Percentiles rank a stretch among this genome's conserved stretches.
phyloP scores from a whole-genome alignment of 2,797 vertebrate genomes.

The Hyperoplus immaculatus region DNA sequence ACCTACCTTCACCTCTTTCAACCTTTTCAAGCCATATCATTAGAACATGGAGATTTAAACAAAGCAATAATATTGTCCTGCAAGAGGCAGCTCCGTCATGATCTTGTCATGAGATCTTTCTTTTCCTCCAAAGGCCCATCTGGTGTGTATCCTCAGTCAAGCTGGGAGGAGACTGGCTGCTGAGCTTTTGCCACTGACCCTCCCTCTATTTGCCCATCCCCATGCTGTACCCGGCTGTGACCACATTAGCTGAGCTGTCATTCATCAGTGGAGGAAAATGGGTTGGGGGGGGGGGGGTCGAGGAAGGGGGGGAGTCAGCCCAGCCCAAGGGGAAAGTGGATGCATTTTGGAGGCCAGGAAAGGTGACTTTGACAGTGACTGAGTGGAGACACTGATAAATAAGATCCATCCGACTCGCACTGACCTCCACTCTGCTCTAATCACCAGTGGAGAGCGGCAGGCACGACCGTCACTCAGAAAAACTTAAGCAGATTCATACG shows the following conservation, averaged over 20 bases:
- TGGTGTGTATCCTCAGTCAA: constrained; percentile 73
- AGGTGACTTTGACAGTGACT: constrained; percentile 77
- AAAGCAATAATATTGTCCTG: constrained; percentile 24
- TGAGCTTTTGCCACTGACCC: constrained; percentile 65
- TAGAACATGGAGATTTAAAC: constrained; percentile 19
- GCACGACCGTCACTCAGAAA: constrained; percentile 49
- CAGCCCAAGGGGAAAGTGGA: constrained; percentile 16
- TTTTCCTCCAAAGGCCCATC: constrained; percentile 70
- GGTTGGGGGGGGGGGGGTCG: not conserved
- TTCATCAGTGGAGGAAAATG: constrained; percentile 53
- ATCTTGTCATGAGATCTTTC: constrained; percentile 46
- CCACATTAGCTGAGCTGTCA: constrained; percentile 75
- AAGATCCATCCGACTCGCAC: constrained; percentile 56
- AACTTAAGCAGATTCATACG: constrained; percentile 14
- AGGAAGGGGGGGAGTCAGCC: constrained; percentile 23
- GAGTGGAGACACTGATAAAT: constrained; percentile 71
- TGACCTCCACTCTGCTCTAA: constrained; percentile 61
- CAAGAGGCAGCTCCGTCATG: constrained; percentile 35
- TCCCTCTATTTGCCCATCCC: constrained; percentile 50
- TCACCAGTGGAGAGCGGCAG: constrained; percentile 51
- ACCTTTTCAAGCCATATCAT: constrained; percentile 9
- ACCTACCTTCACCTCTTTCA: constrained; percentile 4
- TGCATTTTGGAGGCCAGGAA: constrained; percentile 57
- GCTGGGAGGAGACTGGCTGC: constrained; percentile 72
- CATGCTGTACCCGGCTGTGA: constrained; percentile 66